Base-by-base conservation (phyloP, 2,797 vertebrate genomes). In the Atherinosoma microstoma region DNA sequence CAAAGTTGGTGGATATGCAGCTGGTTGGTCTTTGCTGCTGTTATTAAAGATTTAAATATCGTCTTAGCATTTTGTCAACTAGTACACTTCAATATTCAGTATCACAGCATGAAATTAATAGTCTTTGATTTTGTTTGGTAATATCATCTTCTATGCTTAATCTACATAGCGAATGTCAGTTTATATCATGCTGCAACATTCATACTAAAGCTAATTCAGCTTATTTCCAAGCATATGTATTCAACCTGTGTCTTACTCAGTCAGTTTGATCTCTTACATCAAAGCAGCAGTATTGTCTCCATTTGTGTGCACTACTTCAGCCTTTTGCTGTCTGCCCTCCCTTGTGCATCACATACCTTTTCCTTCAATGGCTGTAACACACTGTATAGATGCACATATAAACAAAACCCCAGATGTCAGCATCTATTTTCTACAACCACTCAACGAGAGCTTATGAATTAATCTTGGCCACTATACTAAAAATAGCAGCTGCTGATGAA, bases 401-500 rank as follows among this genome's bases (percentile, higher is more conserved):
- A 30, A 63, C 24, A 68, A 73, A 76, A 57, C 16, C n/a, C 27
- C 34, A 68, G 69, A 75, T 67, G 69, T 54, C 60, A 75, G 24
- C 6, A 35, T 36, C 29, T 59, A 24, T 56, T 78, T 64, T 59
- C 59, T 73, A 29, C 56, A 67, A 30, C 45, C 38, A 38, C 58
- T 73, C 58, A 70, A 35, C 67, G 49, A 57, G 45, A 40, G 27
- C 22, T 66, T 67, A 74, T 64, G 38, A 61, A 76, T 79, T 82
- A 51, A 78, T 71, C 56, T 63, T 40, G 29, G 34, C 69, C 34
- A 42, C 67, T 9, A 34, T 22, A 69, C 76, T 78, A 82, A 84
- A 84, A 78, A 84, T 82, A 84, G 79, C 76, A 51, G 58, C 70
- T 67, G 58, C 56, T 86, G 80, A 89, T 83, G 75, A 83, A 79